A percentile compares a stretch with the other conserved stretches of the same genome.
Conservation (phyloP, 2,113 vertebrate genomes). For the Heterochromis multidens region DNA sequence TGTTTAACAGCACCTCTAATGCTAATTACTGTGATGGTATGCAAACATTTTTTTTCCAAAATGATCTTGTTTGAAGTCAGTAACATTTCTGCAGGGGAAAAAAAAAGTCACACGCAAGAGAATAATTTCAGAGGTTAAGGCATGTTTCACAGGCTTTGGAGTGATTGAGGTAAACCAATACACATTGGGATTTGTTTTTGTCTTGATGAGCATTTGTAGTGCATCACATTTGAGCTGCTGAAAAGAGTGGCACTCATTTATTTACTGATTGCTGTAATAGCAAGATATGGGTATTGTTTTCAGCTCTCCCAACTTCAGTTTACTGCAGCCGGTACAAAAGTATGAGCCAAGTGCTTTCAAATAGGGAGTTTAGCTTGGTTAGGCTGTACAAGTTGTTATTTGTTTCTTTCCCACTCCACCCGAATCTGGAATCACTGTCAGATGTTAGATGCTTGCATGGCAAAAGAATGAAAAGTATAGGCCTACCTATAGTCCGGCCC, state of each 20-base stretch:
- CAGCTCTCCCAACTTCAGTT: constrained; percentile 14
- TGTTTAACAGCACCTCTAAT: constrained; percentile 40
- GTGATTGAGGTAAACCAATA: constrained; percentile 47
- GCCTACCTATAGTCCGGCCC: constrained; percentile 38
- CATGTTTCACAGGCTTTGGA: constrained; percentile 11
- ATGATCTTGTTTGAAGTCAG: constrained; percentile 27
- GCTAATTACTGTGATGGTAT: constrained; percentile 52
- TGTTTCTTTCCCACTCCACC: constrained; percentile 36
- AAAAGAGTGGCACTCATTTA: constrained; percentile 40
- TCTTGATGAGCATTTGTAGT: constrained; percentile 54
- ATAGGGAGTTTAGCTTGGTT: constrained; percentile 14
- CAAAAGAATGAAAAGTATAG: constrained; percentile 50
- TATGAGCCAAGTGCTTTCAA: constrained; percentile 40
- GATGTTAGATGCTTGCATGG: constrained; percentile 61
- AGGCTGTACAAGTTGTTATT: background rate
- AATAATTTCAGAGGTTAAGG: constrained; percentile 20
- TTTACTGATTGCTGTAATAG: constrained; percentile 54
- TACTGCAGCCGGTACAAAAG: background rate
- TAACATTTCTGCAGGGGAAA: background rate
- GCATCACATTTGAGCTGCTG: constrained; percentile 40
- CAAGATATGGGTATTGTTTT: constrained; percentile 49
- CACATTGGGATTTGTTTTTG: background rate
- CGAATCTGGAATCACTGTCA: constrained; percentile 63
- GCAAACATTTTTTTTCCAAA: constrained; percentile 47
- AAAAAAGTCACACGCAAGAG: background rate